Base-by-base conservation (phyloP, 1,140 invertebrate genomes). In the Lordiphosa stackelbergi region DNA sequence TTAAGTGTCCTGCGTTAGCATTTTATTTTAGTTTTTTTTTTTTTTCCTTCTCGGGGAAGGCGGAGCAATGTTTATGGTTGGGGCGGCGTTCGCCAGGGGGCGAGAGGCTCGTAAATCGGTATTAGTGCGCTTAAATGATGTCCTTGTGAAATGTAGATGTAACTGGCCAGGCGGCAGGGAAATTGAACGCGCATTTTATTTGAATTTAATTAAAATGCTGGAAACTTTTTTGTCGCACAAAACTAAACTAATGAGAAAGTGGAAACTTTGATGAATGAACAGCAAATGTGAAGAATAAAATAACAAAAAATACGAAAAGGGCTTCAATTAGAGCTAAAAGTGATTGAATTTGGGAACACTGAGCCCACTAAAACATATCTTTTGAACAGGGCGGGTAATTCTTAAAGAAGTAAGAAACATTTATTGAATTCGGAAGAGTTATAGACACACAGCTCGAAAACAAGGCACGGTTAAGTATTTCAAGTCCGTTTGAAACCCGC, bases 1-100 rank as follows among this genome's bases (percentile, higher is more conserved):
- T 75, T 75, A 75, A 71, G 73, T 77, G 73, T 71, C 64, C 52
- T 71, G 54, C 38, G 55, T 58, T 65, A 48, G 63, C 58, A 55
- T 78, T 72, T 69, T 73, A 77, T 72, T 72, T 66, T 66, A 66
- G 53, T 75, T 75, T 75, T 71, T 71, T 71, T 22, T 22, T 22
- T n/a, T n/a, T n/a, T n/a, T n/a, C n/a, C n/a, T n/a, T n/a, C n/a
- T 22, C 4, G 72, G 49, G 43, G 24, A 22, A 11, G 24, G 24
- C 7, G 12, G 43, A n/a, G 31, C 28, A 61, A 47, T 40, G 41
- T 69, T 73, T 68, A 81, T 81, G 40, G 48, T 28, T 19, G 5
- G 51, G n/a, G n/a, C n/a, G 75, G 61, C 74, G 56, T 65, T 55
- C 49, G 51, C 7, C 58, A 69, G 46, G 52, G 58, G 38, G 19